phyloP scores from a whole-genome alignment of 2,888 invertebrate genomes.

The Apomyelois bistriatella region DNA sequence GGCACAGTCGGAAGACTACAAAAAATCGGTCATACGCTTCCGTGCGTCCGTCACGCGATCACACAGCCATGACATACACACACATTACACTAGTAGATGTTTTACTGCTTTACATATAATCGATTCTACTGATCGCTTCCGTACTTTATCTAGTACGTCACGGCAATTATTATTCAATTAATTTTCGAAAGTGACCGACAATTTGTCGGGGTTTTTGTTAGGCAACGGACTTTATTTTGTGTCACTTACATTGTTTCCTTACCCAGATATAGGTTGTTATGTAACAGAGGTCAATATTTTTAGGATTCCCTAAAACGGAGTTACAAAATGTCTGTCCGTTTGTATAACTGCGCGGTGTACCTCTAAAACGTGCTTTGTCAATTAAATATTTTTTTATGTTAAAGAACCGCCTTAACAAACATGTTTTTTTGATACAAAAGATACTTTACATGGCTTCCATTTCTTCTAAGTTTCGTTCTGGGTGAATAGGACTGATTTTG shows the following conservation, averaged over 20 bases:
- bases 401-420: no score
- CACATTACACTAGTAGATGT: background rate
- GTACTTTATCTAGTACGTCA: conserved; percentile 18
- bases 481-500: no score
- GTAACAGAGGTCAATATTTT: no score
- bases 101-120: conserved; percentile 7
- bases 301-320: no score
- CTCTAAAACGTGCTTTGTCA: no score
- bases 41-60: conserved; percentile 7
- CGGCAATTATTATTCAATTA: conserved; percentile 33
- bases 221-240: conserved; percentile 13
- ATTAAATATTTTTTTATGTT: no score
- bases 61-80: background rate
- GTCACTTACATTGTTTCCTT: background rate
- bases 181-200: conserved; percentile 38
- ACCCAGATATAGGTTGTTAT: background rate
- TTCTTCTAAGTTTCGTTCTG: no score
- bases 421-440: no score
- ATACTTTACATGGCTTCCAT: no score
- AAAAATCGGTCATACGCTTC: conserved; percentile 3
- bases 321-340: no score
- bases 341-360: no score
- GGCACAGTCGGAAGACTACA: background rate
- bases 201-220: conserved; percentile 30
- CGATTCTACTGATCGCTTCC: conserved; percentile 18